phyloP scores from a whole-genome alignment of 2,888 invertebrate genomes.

The Drosophila meridionalis region DNA sequence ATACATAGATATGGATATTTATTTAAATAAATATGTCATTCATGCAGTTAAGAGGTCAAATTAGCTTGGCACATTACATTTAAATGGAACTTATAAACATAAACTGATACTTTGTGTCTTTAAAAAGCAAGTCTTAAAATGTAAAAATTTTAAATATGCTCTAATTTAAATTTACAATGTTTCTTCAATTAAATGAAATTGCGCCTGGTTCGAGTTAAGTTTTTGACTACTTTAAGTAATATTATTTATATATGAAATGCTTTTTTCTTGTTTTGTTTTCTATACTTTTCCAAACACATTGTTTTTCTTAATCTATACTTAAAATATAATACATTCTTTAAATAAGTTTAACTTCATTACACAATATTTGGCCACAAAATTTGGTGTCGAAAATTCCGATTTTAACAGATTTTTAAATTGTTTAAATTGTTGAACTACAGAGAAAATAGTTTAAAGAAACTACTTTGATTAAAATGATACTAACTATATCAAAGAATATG shows the following conservation, averaged over 20 bases:
- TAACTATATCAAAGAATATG: neutral
- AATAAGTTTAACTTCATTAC: neutral
- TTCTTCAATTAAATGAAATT: neutral
- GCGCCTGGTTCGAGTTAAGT: neutral
- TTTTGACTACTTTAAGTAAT: neutral
- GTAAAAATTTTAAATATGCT: neutral
- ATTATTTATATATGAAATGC: neutral
- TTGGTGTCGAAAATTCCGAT: neutral
- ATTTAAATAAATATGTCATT: constrained; percentile 13
- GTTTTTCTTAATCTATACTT: neutral
- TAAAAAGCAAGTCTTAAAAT: neutral
- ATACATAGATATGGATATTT: constrained; percentile 45
- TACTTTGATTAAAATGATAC: neutral
- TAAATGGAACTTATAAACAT: neutral
- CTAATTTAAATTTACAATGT: neutral
- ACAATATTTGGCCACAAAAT: neutral
- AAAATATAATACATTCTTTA: neutral
- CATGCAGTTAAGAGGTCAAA: constrained; percentile 51
- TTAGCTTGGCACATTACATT: constrained; percentile 15
- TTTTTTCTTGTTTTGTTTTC: neutral
- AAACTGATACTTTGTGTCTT: neutral
- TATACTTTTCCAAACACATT: neutral
- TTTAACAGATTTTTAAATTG: neutral
- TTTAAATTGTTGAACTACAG: neutral
- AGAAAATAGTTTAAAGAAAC: neutral